Base-by-base conservation (phyloP, 2,113 vertebrate genomes). In the Diphyllodes magnificus region DNA sequence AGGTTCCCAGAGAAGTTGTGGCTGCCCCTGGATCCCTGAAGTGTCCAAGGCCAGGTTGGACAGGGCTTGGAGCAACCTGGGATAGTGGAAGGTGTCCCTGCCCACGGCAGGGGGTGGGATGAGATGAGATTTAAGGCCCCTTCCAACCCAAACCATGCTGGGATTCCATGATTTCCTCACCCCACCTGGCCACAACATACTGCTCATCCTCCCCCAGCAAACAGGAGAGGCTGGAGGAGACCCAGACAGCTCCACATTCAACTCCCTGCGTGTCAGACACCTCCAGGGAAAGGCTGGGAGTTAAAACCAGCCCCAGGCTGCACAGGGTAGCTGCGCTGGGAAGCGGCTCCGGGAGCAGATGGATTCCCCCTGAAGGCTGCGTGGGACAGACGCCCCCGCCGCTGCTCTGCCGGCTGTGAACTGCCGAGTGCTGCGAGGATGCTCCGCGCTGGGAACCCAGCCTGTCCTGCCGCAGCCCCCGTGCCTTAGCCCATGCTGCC, bases 401-500 rank as follows among this genome's bases (percentile, higher is more conserved):
- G n/a, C 80, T 42, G 56, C 69, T 66, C 17, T 65, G 31, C 47
- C 23, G 13, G 53, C 65, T 33, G 94, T 13, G 60, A 7, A 27
- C 1, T 5, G 49, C 69, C 2, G 15, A 61, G 59, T 0, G 57
- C 57, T 1, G 37, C 14, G 35, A 92, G 42, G 6, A 15, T 13
- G 73, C 18, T 63, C 12, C 1, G n/a, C 2, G 75, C 56, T 5
- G 33, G 33, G 45, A 88, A 23, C 1, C 19, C 79, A 25, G 15
- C 15, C 73, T 16, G 77, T 44, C 15, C 73, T 16, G 77, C 49
- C 61, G 15, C 70, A 5, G 11, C 8, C 1, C 5, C 27, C 2
- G n/a, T 13, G 31, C 60, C 92, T 86, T 86, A 91, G 92, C 66
- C 84, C 89, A 94, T 94, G 95, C 96, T 97, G 94, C 97, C 97